Evolutionary conservation across 2,797 vertebrate genomes (phyloP).

Genomic region (Manis javanica): DNA sequence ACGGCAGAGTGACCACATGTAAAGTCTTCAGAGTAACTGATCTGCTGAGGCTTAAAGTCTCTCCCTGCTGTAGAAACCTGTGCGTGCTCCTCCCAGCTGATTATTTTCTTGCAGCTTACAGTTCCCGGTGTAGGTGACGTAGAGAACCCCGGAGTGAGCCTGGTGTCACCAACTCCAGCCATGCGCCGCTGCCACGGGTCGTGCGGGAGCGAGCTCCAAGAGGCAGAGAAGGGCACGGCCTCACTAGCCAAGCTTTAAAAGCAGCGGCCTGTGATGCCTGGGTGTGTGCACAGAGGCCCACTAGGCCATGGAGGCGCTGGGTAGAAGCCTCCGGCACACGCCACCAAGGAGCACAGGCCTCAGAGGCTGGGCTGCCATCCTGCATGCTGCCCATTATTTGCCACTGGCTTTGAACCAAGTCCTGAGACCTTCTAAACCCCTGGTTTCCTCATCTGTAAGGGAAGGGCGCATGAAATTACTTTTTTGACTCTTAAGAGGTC

Average conservation of each 20-base stretch:
- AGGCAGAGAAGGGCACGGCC: background rate
- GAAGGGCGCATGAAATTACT: no score
- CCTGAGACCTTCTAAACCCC: background rate
- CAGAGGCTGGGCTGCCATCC: background rate
- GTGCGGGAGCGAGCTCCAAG: background rate
- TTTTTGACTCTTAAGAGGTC: background rate
- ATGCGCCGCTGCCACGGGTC: background rate
- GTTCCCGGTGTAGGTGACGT: background rate
- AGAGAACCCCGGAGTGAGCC: background rate
- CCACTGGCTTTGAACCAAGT: background rate
- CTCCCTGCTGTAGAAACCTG: constrained; percentile 26
- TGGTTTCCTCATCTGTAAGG: background rate
- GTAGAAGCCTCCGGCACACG: background rate
- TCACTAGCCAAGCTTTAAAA: background rate
- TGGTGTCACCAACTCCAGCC: background rate
- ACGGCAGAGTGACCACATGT: constrained; percentile 20
- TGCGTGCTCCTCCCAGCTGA: background rate
- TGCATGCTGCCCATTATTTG: background rate
- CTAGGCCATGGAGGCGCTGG: background rate
- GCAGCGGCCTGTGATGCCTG: background rate
- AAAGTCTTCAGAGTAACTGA: background rate
- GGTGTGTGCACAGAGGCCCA: background rate
- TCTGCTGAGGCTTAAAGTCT: constrained; percentile 13
- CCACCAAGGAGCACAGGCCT: background rate
- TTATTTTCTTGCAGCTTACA: background rate